Base-by-base conservation (phyloP, 2,888 invertebrate species). In the Dasypolia templi region DNA sequence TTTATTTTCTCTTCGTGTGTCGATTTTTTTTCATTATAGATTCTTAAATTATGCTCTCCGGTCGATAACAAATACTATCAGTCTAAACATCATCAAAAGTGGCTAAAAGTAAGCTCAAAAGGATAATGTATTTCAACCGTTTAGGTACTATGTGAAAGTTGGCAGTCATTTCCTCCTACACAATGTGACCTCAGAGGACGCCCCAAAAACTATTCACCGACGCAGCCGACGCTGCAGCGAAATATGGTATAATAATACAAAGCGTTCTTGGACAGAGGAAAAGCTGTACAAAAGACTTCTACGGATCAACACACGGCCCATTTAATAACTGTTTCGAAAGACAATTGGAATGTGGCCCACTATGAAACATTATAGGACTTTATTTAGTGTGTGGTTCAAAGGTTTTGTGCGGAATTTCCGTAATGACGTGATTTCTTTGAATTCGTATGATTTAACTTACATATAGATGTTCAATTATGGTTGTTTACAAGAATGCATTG, bases 181-280 rank as follows among this genome's bases (percentile, higher is more conserved):
- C 64, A 77, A 56, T 72, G 49, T 44, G 53, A 58, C 55, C 53
- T 49, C 26, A 49, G 42, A 56, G 44, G 46, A 56, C 44, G 49
- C 14, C 44, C 51, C 58, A 22, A 73, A 79, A 73, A 74, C 32
- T 59, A 56, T 32, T 14, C 32, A 49, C 29, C 2, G 29, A 65
- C 26, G 35, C 65, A n/a, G n/a, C n/a, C n/a, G n/a, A n/a, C n/a
- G n/a, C n/a, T n/a, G n/a, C 22, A 44, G 17, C 39, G 32, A 29
- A 35, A 63, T 35, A 49, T 53, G 32, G 32, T 55, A 71, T 74
- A 79, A 51, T 69, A 79, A 78, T 56, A 72, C 61, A 78, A 83
- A 70, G 63, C 49, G 35, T 17, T 5, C 49, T 55, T 44, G 63
- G 69, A 70, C 71, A 85, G 82, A 46, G 69, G 58, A 35, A 51